Percentiles rank a stretch among this genome's conserved stretches.
Evolutionary conservation across 2,888 invertebrate species (phyloP).

Genomic region (Leptopilina drosophilae): DNA sequence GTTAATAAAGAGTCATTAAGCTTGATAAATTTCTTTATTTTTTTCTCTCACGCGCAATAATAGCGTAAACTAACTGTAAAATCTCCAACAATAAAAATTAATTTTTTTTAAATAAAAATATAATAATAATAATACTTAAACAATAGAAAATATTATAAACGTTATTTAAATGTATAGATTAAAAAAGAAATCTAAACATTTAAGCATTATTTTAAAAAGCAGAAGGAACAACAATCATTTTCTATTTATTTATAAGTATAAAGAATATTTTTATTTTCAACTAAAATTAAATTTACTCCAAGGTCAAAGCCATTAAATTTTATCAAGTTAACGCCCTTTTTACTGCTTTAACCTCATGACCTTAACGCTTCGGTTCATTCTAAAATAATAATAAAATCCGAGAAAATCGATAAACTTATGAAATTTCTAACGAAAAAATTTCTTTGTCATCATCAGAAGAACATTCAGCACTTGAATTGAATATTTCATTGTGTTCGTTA

Average conservation of each 20-base stretch:
- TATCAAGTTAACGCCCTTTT: constrained; percentile 17
- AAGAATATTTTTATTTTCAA: no score
- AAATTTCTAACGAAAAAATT: not conserved
- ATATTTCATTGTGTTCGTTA: not conserved
- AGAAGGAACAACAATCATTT: no score
- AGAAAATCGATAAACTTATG: constrained; percentile 20
- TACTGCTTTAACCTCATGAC: constrained; percentile 10
- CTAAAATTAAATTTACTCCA: not conserved
- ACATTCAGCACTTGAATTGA: not conserved
- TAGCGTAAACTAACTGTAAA: no score
- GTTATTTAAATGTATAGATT: no score
- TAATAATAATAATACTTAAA: no score
- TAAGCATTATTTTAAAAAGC: no score
- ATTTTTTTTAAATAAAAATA: no score
- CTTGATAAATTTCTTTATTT: not conserved
- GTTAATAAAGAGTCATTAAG: constrained; percentile 28
- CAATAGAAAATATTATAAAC: no score
- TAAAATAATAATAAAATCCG: not conserved
- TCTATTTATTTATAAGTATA: no score
- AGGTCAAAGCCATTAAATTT: constrained; percentile 5
- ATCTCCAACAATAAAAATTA: no score
- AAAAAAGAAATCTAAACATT: no score
- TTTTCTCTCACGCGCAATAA: not conserved
- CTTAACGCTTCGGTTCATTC: constrained; percentile 7
- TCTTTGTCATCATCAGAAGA: not conserved